Evolutionary conservation across 1,140 invertebrate species (phyloP), one percentile per base, ranked within the genome.

Genomic region (Drosophila kurseongensis): DNA sequence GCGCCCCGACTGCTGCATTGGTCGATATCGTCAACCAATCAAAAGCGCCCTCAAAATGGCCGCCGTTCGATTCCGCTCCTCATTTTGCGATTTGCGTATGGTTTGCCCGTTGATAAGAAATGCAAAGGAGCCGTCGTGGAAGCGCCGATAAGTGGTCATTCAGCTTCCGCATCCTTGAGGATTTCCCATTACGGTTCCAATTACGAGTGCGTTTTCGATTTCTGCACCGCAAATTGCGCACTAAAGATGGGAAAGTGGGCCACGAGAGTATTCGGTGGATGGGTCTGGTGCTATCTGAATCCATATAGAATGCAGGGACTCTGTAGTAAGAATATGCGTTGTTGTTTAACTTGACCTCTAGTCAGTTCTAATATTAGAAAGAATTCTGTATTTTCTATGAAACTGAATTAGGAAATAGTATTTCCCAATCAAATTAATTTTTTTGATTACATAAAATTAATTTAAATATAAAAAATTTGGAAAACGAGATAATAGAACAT

Each of bases 21-120:
- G 91, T 92, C 91, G 91, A 92, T 90, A 85, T 77, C 78, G 83
- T 79, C 85, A 86, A 92, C 91, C 91, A 92, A 92, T 92, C 89
- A 92, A 86, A 92, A 92, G 59, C 80, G 68, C 80, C 77, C 83
- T 91, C 89, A 92, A 92, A 91, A 92, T 92, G 91, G 91, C 91
- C 91, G 91, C 73, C 67, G 57, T 89, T 92, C 80, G 79, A 90
- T 92, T 84, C 58, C 54, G 32, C 44, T 45, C 72, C 69, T 59
- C 66, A 38, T 51, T 61, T 69, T 73, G 71, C 59, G 58, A 65
- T 62, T 79, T 73, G 88, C 76, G 27, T 44, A 40, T 32, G 12
- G 23, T 7, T 5, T n/a, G 13, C 36, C 41, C 32, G 38, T 61
- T 78, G 60, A 57, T 73, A 63, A 56, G 47, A 77, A 58, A 54